Conservation (phyloP, 2,113 vertebrate genomes). For the Synchiropus splendidus region DNA sequence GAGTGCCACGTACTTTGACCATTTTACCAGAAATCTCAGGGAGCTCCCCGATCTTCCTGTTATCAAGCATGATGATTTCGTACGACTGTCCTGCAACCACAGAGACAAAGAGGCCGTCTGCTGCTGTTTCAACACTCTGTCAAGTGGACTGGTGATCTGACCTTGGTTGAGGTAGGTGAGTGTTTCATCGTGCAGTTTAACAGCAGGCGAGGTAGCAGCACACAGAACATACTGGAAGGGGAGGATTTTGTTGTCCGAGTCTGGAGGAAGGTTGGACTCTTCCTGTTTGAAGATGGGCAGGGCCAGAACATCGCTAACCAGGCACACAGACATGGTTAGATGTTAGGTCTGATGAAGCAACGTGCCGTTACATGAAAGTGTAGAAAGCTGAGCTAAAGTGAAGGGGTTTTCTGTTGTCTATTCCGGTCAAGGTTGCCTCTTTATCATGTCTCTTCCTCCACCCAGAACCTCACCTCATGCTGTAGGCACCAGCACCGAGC, state of each 20-base stretch:
- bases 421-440: neutral
- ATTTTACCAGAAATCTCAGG: constrained; percentile 92
- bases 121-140: neutral
- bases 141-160: constrained; percentile 42
- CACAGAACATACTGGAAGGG: constrained; percentile 97
- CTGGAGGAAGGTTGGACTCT: constrained; percentile 85
- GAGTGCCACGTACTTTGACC: constrained; percentile 79
- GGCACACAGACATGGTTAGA: constrained; percentile 13
- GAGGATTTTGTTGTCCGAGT: constrained; percentile 85
- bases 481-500: constrained; percentile 92
- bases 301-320: constrained; percentile 86
- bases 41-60: constrained; percentile 91
- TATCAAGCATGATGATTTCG: constrained; percentile 97
- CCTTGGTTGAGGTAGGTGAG: constrained; percentile 99
- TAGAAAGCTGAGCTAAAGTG: too few species aligned
- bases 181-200: constrained; percentile 95
- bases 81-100: constrained; percentile 86
- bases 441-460: constrained; percentile 4
- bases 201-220: constrained; percentile 90
- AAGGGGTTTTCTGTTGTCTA: constrained; percentile 4
- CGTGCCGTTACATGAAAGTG: too few species aligned
- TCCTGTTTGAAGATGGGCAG: constrained; percentile 99
- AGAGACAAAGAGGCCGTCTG: neutral
- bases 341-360: too few species aligned
- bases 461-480: constrained; percentile 82